Evolutionary conservation across 2,113 vertebrate genomes (phyloP), one percentile per base, ranked within the genome.

Genomic region (Octodon degus): DNA sequence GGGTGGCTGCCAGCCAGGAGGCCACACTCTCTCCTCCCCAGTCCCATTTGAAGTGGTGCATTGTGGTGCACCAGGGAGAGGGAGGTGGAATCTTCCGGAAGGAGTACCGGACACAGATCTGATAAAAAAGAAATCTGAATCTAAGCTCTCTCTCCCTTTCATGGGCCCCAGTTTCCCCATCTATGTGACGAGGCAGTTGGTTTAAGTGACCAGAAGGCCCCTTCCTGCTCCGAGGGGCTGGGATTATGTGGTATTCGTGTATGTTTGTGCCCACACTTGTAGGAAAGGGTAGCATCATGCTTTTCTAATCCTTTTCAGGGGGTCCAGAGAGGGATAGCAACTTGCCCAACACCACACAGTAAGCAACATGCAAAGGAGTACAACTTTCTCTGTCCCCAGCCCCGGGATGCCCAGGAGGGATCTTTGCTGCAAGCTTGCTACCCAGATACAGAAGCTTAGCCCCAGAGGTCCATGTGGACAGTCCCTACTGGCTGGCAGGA

Each of bases 31-130:
- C 79, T 95, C 92, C 90, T 97, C 90, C 96, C 80, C 53, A 0
- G 0, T 60, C 96, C 65, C 82, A 63, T 93, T 74, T 67, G 79
- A 97, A 97, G 92, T 97, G 97, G 92, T 95, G 97, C 96, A 97
- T 96, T 95, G 96, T 96, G 96, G 77, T 97, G 95, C 96, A 77
- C 86, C 76, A 81, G 68, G 32, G 9, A 70, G 63, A 87, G 50
- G 76, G 77, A 65, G 24, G 34, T 27, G 2, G 92, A 96, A 37
- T 55, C 91, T 90, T 97, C 93, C 74, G 63, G 95, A 96, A 97
- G 32, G 92, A 92, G 80, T 79, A 40, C 84, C 87, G 76, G 83
- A 22, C 55, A 96, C 62, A 53, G 37, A 72, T 65, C 65, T 70
- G 68, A 70, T 70, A 7, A 70, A 70, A 70, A 86, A 65, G 72